These are phyloP conservation scores for roundworm (Caenorhabditis elegans) DNA, from an alignment of 1,140 invertebrate genomes.

Conservation along the genomic window DNA sequence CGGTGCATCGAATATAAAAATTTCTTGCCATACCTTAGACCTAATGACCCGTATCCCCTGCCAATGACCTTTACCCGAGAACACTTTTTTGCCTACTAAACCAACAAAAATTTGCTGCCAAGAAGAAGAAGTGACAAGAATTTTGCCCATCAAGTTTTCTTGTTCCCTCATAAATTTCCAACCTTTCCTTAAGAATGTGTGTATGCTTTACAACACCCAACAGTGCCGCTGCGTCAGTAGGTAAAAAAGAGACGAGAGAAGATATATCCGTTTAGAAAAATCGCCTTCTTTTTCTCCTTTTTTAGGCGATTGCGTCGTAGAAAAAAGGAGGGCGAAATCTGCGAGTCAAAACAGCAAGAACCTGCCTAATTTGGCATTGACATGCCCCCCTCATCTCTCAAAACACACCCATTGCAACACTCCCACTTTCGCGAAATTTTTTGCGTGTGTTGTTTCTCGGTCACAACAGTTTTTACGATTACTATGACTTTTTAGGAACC, in stretches of 20 bases:
- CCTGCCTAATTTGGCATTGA: slow-evolving; percentile 32
- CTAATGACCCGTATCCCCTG: too few relatives aligned
- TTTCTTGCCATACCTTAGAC: too few relatives aligned
- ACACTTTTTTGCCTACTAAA: too few relatives aligned
- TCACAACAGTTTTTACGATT: slow-evolving; percentile 24
- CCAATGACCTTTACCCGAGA: too few relatives aligned
- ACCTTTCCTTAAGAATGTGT: slow-evolving; percentile 15
- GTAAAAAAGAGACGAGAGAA: too few relatives aligned
- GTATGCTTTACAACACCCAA: slow-evolving; percentile 24
- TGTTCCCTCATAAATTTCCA: slow-evolving; percentile 25
- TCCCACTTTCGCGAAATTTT: not conserved
- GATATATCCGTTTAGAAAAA: slow-evolving; percentile 25
- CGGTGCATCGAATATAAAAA: too few relatives aligned
- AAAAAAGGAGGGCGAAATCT: not conserved
- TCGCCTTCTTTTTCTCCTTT: too few relatives aligned
- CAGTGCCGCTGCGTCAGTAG: too few relatives aligned
- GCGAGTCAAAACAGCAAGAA: slow-evolving; percentile 24
- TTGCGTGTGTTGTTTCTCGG: slow-evolving; percentile 26
- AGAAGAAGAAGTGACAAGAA: not conserved
- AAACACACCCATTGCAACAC: slow-evolving; percentile 22
- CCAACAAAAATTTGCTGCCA: too few relatives aligned
- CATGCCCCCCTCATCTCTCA: not conserved
- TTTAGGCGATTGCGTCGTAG: slow-evolving; percentile 4
- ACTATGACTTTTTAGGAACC: not conserved
- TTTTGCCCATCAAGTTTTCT: not conserved